Conservation (phyloP, 2,888 invertebrate genomes). For the Coecobrya sp. region DNA sequence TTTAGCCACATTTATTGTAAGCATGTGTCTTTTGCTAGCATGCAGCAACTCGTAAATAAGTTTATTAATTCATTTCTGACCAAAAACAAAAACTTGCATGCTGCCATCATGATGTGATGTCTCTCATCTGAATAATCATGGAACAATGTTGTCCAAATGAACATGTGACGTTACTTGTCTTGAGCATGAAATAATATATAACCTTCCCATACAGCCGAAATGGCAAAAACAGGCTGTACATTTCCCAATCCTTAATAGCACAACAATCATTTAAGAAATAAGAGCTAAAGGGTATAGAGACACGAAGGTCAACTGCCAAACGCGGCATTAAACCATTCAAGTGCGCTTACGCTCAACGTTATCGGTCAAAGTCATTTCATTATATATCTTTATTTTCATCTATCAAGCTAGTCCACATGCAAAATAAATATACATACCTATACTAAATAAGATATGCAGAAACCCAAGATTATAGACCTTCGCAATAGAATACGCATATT, state of each 20-base stretch:
- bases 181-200: conserved; percentile 35
- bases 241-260: neutral
- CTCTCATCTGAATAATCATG: conserved; percentile 10
- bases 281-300: conserved; percentile 52
- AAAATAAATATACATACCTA: conserved; percentile 5
- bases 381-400: neutral
- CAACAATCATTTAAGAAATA: conserved; percentile 36
- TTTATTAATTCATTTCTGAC: conserved; percentile 27
- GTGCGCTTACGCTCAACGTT: conserved; percentile 33
- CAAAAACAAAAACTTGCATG: conserved; percentile 8
- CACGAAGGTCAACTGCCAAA: conserved; percentile 75
- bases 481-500: too few species aligned
- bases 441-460: neutral
- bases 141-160: conserved; percentile 5
- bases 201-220: conserved; percentile 41
- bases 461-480: too few species aligned
- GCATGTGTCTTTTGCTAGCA: neutral
- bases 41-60: neutral
- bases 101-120: neutral
- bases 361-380: conserved; percentile 72
- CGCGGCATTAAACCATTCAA: conserved; percentile 63
- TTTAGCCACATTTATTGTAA: neutral
- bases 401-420: neutral
- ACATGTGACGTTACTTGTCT: conserved; percentile 13
- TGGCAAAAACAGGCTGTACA: conserved; percentile 13